Base-by-base conservation (phyloP, 1,140 invertebrate species). In the Charaxes varanes region DNA sequence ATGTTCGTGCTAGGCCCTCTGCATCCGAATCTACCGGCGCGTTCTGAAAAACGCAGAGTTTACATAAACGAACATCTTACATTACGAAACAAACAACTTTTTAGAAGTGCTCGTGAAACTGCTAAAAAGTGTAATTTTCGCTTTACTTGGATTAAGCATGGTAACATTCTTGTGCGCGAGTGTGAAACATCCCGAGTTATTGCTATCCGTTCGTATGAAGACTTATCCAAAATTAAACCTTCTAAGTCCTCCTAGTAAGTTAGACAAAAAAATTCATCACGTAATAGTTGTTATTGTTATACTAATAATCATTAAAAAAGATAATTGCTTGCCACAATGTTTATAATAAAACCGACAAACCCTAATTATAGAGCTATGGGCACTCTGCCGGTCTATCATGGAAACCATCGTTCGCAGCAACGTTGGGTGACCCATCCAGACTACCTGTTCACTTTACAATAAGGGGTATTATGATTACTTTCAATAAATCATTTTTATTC, bases 81-180 rank as follows among this genome's bases (percentile, higher is more conserved):
- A 5, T 15, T 48, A n/a, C 11, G 16, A 6, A 53, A 53, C 6
- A 57, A 53, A 14, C 27, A 42, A 13, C 43, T 58, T 22, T 59
- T 54, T 59, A 43, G 41, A 2, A 27, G 21, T 12, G 11, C 26
- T 22, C 28, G 46, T 6, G 51, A 50, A 42, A 28, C 37, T 7
- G 36, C 41, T 8, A 48, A 35, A 6, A 33, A 34, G 11, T 2
- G 34, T 27, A 19, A 32, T 8, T 59, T 32, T 17, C 53, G 50
- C 18, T 54, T 54, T 26, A 26, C 40, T 2, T 54, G 55, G 51
- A 31, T 54, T 8, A 50, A 54, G 23, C 32, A 59, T 37, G 41
- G 11, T 1, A 51, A 38, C 4, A 43, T 58, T 13, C 28, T 58
- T 6, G 55, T 38, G 1, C 30, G 50, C 2, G 34, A 49, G 16